Evolutionary conservation across 1,140 invertebrate species (phyloP).

Genomic region (Caerostris extrusa): DNA sequence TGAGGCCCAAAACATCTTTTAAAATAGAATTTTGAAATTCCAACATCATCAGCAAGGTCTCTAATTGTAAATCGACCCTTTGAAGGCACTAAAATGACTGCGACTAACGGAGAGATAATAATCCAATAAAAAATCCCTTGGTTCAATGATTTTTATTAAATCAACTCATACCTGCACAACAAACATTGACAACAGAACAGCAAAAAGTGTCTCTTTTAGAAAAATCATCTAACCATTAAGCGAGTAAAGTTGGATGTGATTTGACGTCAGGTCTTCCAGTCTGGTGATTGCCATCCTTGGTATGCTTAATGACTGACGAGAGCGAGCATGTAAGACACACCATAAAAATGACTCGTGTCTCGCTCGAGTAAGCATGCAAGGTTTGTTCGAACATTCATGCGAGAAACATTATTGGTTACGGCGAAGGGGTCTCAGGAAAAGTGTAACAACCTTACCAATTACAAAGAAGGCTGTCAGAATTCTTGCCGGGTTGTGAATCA

Average conservation of each 20-base stretch:
- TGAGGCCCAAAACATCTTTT: too few species aligned
- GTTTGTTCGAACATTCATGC: constrained; percentile 29
- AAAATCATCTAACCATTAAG: not conserved
- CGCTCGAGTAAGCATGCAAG: not conserved
- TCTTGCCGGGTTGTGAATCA: constrained; percentile 16
- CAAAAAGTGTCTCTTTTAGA: not conserved
- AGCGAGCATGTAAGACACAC: constrained; percentile 51
- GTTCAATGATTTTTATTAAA: too few species aligned
- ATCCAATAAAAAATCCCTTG: too few species aligned
- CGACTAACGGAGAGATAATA: too few species aligned
- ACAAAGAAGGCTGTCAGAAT: not conserved
- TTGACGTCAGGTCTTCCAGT: constrained; percentile 16
- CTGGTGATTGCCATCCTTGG: not conserved
- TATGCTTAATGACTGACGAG: constrained; percentile 43
- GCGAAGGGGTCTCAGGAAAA: not conserved
- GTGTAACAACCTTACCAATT: constrained; percentile 33
- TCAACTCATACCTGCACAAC: not conserved
- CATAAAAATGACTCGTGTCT: constrained; percentile 15
- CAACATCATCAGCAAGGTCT: too few species aligned
- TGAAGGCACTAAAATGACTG: too few species aligned
- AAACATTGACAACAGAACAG: not conserved
- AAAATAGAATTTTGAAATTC: too few species aligned
- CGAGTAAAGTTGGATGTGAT: not conserved
- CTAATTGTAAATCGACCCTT: too few species aligned
- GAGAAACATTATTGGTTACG: constrained; percentile 43